Base-by-base conservation (phyloP, 2,888 invertebrate species). In the Drosophila helvetica region DNA sequence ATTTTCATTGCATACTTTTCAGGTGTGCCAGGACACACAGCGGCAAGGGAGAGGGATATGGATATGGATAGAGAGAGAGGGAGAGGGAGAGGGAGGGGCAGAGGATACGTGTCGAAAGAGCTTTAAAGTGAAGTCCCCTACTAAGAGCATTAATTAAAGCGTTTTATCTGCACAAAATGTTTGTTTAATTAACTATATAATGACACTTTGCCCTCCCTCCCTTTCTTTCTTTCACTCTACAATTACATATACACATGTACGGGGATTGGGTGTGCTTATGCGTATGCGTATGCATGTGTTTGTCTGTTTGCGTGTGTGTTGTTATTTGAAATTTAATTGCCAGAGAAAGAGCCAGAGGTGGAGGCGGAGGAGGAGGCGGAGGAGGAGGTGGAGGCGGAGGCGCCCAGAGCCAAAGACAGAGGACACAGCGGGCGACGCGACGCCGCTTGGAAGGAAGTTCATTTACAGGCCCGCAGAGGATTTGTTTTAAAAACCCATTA, bases 401-500 rank as follows among this genome's bases (percentile, higher is more conserved):
- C 9, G 33, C 62, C 19, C 25, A 25, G 25, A 46, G 45, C 61
- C 52, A 18, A 48, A 45, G 8, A 22, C 54, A 27, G 51, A 22
- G 42, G 12, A 19, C 48, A 45, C 43, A n/a, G 45, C 30, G 19
- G 15, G 54, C 25, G 47, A 10, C 18, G 52, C 43, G 10, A 10
- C 18, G 52, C 19, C 33, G 51, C 9, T 25, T 25, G 27, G 56
- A 27, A 57, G 27, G 56, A 45, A 57, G 59, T 70, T 75, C 80
- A 83, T 82, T 77, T 85, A 74, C 78, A 76, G 79, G 88, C 86
- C 85, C 88, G 84, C 75, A 80, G 87, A 79, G 85, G 87, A 85
- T 85, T 85, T 85, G 88, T 74, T 88, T 85, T 88, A 88, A 85
- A 85, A 85, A 86, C 86, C 85, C 85, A 85, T 85, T 85, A 85